phyloP scores from a whole-genome alignment of 2,888 invertebrate genomes.

The Tachina fera region DNA sequence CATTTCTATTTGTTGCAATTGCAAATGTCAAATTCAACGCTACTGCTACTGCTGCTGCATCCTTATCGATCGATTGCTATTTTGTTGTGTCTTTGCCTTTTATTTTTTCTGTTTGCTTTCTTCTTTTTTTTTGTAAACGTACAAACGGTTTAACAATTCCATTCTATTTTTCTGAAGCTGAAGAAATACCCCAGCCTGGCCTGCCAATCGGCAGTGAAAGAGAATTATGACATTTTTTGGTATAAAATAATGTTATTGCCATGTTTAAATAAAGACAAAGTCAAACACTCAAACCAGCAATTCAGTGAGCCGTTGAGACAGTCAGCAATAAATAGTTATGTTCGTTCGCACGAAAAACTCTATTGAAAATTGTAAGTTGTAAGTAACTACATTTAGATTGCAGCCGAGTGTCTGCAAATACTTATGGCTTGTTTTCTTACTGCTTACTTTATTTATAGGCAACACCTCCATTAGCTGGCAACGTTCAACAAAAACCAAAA shows the following conservation, averaged over 20 bases:
- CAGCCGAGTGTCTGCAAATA: constrained; percentile 14
- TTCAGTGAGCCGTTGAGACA: neutral
- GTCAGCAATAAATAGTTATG: neutral
- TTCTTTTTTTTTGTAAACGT: neutral
- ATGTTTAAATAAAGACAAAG: constrained; percentile 63
- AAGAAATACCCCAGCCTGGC: constrained; percentile 14
- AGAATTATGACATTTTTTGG: constrained; percentile 69
- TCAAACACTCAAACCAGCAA: constrained; percentile 1
- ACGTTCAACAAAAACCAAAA: neutral
- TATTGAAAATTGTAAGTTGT: constrained; percentile 36
- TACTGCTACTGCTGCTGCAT: constrained; percentile 72
- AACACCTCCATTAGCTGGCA: constrained; percentile 51
- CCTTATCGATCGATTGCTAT: constrained; percentile 65
- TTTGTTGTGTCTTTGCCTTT: neutral
- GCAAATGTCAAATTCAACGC: constrained; percentile 70
- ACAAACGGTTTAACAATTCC: constrained; percentile 36
- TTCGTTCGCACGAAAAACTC: constrained; percentile 11
- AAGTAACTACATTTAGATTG: constrained; percentile 34
- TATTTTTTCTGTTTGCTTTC: neutral
- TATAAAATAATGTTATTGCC: constrained; percentile 68
- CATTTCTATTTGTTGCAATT: constrained; percentile 68
- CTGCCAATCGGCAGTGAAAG: constrained; percentile 54
- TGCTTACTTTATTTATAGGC: constrained; percentile 47
- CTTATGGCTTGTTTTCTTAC: constrained; percentile 21
- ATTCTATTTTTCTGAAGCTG: constrained; percentile 39